Percentiles rank a stretch among this genome's conserved stretches.
Conservation (phyloP, 2,113 vertebrate species). For the Buteo buteo region DNA sequence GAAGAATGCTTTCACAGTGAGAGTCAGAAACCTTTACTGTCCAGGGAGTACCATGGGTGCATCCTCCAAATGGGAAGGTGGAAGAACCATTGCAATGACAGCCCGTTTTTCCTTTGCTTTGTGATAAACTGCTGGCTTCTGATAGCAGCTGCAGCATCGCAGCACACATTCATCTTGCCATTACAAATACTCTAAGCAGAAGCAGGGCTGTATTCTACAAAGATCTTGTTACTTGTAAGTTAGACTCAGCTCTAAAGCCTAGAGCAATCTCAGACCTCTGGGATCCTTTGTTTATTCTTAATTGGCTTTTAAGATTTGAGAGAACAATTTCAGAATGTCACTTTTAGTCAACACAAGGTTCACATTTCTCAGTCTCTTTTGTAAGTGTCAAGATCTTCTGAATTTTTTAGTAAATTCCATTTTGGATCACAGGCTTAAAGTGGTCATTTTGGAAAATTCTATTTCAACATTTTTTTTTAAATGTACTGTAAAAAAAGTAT, state of each 20-base stretch:
- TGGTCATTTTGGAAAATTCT: neutral
- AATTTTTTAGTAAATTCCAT: neutral
- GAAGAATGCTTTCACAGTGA: neutral
- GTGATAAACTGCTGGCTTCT: constrained; percentile 34
- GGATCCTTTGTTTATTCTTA: constrained; percentile 62
- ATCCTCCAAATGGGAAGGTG: neutral
- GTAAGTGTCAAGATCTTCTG: neutral
- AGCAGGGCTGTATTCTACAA: constrained; percentile 10
- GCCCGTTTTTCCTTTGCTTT: neutral
- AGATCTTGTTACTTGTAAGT: constrained; percentile 30
- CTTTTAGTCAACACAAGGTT: neutral
- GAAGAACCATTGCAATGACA: neutral
- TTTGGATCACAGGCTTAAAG: neutral
- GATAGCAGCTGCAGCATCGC: neutral
- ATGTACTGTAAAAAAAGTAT: neutral
- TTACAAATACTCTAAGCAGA: neutral
- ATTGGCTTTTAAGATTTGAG: constrained; percentile 56
- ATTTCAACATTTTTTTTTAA: neutral
- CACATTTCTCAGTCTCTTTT: neutral
- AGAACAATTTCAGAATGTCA: constrained; percentile 41
- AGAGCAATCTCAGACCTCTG: constrained; percentile 41
- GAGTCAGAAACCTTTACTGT: neutral
- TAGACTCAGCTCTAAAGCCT: constrained; percentile 35
- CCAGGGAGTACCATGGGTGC: neutral
- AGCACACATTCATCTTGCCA: neutral